Evolutionary conservation across 2,113 vertebrate genomes (phyloP), one percentile per base, ranked within the genome.

Genomic region (Phaetusa simplex): DNA sequence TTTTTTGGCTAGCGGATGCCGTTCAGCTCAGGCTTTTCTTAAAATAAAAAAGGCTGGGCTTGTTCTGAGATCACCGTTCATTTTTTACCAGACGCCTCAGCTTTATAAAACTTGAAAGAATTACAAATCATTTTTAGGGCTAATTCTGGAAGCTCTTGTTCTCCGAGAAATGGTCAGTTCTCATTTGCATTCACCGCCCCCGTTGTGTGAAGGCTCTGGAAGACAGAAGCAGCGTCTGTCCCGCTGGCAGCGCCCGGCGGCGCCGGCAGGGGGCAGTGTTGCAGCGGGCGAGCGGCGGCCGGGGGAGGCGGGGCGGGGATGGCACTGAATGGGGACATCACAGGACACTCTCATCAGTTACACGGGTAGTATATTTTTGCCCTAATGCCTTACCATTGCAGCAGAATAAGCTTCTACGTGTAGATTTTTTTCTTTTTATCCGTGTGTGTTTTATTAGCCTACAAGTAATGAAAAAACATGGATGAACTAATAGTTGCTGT

Each of bases 191-290:
- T 19, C 45, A 21, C 10, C 40, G 6, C 9, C 21, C n/a, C 13
- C 1, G 12, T 59, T 6, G 12, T 2, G 13, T 4, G 7, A 6
- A 40, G 62, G 13, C 65, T 29, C 2, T 14, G 16, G 7, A 20
- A 13, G 62, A 3, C 2, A 0, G 4, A 12, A 20, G 49, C 14
- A 6, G 42, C 55, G 0, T 22, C 13, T 16, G 16, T 53, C 34
- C 6, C 2, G 76, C 23, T 21, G 32, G 1, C 47, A 8, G 30
- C 14, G 17, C 64, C 17, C 27, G 26, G 6, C 36, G 0, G 8
- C 1, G 67, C 96, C 98, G 93, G 66, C 91, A 98, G 97, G 74
- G 84, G 98, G 97, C 97, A 94, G 92, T 82, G 92, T 40, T 52
- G 81, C 52, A 62, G 42, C 34, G 92, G 67, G 70, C 53, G 45